phyloP scores from a whole-genome alignment of 2,888 invertebrate species.

The Psococerastis gibbosa region DNA sequence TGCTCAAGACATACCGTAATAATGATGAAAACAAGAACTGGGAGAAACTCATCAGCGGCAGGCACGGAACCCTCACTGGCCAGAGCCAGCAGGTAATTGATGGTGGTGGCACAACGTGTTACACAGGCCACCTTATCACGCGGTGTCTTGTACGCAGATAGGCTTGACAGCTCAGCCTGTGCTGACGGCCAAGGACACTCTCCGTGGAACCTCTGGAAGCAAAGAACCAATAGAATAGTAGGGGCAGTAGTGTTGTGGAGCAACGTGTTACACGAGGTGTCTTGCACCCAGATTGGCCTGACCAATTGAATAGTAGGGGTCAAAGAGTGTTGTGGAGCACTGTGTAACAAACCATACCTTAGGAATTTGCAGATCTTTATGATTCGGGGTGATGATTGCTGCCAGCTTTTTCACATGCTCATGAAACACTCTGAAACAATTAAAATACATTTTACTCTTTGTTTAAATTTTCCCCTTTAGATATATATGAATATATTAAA shows the following conservation, averaged over 20 bases:
- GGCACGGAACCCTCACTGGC: constrained; percentile 57
- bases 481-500: constrained; percentile 10
- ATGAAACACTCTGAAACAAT: constrained; percentile 46
- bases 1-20: too few relatives aligned
- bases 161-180: constrained; percentile 69
- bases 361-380: constrained; percentile 63
- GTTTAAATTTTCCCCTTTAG: too few relatives aligned
- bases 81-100: constrained; percentile 82
- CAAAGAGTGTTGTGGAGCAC: too few relatives aligned
- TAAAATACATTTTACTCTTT: too few relatives aligned
- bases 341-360: constrained; percentile 33
- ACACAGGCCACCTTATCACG: constrained; percentile 70
- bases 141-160: constrained; percentile 81
- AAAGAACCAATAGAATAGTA: too few relatives aligned
- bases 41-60: constrained; percentile 89
- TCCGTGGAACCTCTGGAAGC: constrained; percentile 43
- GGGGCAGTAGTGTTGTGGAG: too few relatives aligned
- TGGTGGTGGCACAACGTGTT: constrained; percentile 73
- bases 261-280: too few relatives aligned
- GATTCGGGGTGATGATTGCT: constrained; percentile 51
- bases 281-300: too few relatives aligned
- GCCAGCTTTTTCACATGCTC: constrained; percentile 76
- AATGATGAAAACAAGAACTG: constrained; percentile 88
- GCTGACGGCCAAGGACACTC: constrained; percentile 95
- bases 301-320: too few relatives aligned